Base-by-base conservation (phyloP, 2,113 vertebrate species). In the Pimephales promelas region DNA sequence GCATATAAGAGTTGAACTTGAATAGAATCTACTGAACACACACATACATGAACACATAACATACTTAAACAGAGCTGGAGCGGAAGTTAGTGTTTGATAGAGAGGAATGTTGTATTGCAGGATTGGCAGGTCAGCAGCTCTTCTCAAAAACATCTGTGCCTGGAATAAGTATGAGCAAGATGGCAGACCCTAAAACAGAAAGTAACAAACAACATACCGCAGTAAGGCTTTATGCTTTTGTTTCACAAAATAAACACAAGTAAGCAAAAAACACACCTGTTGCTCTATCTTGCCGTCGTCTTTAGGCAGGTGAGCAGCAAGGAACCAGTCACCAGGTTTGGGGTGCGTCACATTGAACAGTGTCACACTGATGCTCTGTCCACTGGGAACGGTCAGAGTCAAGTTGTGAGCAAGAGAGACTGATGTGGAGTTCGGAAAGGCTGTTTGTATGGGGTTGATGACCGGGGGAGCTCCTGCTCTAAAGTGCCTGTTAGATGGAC, bases 111-210 rank as follows among this genome's bases (percentile, higher is more conserved):
- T 90, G 0, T 94, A 93, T 85, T 96, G 93, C 86, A 99, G 90
- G 70, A 96, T 83, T 2, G 95, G 94, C 26, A 94, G 91, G 79
- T 96, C 94, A 1, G 94, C 88, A 0, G 93, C 93, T 83, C 96
- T 93, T 83, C 94, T 93, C 20, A 97, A 91, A 88, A 97, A 96
- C 84, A 99, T 92, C 87, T 97, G 97, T 10, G 97, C 96, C 91
- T 99, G 96, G 92, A 99, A 97, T 86, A 94, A 84, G 89, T 97
- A 99, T 57, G 93, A 92, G 89, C 98, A 99, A 34, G 94, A 93
- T 0, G 94, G 93, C 89, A 99, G 95, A 5, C 95, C 98, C 98
- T 99, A 83, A 24, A 57, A 84, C 79, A 64, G 5, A 56, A 40
- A 47, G n/a, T n/a, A 71, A 73, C 20, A 80, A 54, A 59, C 36